Conservation (phyloP, 2,113 vertebrate genomes). For the Progne subis region DNA sequence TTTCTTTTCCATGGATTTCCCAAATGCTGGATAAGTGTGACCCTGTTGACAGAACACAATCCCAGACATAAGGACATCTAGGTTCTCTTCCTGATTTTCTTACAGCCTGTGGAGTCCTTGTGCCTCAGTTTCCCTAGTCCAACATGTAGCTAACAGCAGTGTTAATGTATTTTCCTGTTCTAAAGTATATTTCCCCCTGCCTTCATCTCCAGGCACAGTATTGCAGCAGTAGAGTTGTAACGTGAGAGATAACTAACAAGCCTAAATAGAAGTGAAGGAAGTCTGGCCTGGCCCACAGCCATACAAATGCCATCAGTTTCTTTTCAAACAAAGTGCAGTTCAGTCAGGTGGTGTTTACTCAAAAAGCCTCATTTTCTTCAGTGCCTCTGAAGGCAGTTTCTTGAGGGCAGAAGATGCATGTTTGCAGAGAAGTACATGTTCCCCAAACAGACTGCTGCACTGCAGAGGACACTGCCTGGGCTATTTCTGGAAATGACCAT, state of each 20-base stretch:
- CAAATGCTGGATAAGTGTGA: neutral
- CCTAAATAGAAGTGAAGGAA: constrained; percentile 20
- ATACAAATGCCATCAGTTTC: constrained; percentile 35
- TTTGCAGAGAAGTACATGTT: neutral
- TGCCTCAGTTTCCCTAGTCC: neutral
- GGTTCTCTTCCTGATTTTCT: neutral
- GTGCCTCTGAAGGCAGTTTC: constrained; percentile 7
- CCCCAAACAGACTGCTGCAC: neutral
- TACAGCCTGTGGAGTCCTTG: neutral
- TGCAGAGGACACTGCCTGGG: neutral
- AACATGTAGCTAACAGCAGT: neutral
- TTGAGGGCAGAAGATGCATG: neutral
- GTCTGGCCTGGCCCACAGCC: constrained; percentile 18
- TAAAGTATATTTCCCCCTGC: neutral
- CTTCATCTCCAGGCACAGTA: neutral
- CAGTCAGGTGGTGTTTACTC: constrained; percentile 27
- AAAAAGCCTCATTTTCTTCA: neutral
- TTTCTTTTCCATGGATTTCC: neutral
- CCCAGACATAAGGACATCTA: neutral
- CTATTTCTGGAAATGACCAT: constrained; percentile 36
- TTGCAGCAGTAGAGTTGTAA: neutral
- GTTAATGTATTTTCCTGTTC: neutral
- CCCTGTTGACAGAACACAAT: neutral
- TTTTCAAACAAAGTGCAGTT: constrained; percentile 15
- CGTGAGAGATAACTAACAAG: neutral